Base-by-base conservation (phyloP, 2,888 invertebrate species). In the Hyposoter dolosus region DNA sequence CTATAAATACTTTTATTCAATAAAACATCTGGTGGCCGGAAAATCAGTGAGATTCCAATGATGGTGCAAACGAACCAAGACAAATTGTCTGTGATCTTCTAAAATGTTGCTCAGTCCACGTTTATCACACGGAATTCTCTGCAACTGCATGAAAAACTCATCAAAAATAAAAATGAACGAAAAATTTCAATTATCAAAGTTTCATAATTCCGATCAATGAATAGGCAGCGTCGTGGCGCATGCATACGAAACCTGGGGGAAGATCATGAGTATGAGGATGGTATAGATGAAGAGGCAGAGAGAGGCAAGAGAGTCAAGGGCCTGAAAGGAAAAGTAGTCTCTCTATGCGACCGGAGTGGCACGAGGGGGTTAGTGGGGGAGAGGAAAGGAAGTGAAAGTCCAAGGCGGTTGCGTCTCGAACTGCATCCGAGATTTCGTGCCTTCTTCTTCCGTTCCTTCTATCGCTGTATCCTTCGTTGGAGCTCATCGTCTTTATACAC, bases 301-400 rank as follows among this genome's bases (percentile, higher is more conserved):
- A 66, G 40, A 40, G 43, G 63, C 81, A 50, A 71, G 82, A 75
- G 23, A 78, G 89, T 89, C 90, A 91, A 90, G 91, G 91, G 91
- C 90, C 90, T 92, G 92, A 91, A 92, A 92, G 92, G 92, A 91
- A 92, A 92, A 92, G 91, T 90, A 90, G 90, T 90, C 87, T 72
- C 84, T 91, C 91, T 91, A 92, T 91, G 92, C 91, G 90, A 91
- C 90, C 89, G 91, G 91, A 90, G 72, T 47, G 65, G 66, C 56
- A 79, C 45, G 45, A 35, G 23, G 69, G 40, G 69, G 40, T 23
- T 45, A 56, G 75, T n/a, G 69, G 79, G 86, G 82, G 84, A 82
- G 92, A 91, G 92, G 92, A 91, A 92, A 93, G 93, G 93, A 93
- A 93, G 93, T 93, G 93, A 93, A 93, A 93, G 93, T 93, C 91